A percentile compares a stretch with the other conserved stretches of the same genome.
phyloP scores from a whole-genome alignment of 2,888 invertebrate genomes.

The Dynastes maya region DNA sequence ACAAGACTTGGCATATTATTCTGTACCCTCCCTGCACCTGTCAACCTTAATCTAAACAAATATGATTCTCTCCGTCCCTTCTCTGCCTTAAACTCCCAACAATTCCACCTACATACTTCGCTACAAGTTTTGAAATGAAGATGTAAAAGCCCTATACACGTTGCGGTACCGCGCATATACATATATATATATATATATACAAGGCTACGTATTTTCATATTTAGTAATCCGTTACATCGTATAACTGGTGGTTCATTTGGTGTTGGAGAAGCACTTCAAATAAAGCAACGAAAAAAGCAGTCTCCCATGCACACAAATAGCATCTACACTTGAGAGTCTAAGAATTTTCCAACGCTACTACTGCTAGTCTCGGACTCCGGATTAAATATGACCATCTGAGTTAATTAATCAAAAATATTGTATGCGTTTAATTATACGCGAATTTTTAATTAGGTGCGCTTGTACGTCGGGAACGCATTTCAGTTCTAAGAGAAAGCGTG shows the following conservation, averaged over 20 bases:
- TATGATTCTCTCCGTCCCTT: conserved; percentile 63
- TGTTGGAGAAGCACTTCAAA: not conserved
- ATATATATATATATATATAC: not conserved
- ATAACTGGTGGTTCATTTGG: conserved; percentile 8
- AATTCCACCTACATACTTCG: conserved; percentile 64
- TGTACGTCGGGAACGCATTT: not conserved
- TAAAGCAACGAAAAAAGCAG: not conserved
- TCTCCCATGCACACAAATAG: not conserved
- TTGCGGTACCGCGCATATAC: not conserved
- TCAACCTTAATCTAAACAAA: conserved; percentile 67
- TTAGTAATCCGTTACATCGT: conserved; percentile 33
- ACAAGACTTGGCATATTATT: conserved; percentile 50
- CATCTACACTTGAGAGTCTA: not conserved
- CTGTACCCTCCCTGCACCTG: conserved; percentile 60
- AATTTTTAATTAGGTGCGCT: no score
- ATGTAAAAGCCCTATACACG: conserved; percentile 61
- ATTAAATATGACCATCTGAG: not conserved
- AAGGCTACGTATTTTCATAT: conserved; percentile 23
- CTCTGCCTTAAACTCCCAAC: conserved; percentile 63
- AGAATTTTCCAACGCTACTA: conserved; percentile 7
- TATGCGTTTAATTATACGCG: no score
- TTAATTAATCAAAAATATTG: no score
- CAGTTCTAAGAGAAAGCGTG: conserved; percentile 14
- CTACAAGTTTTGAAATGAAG: conserved; percentile 65
- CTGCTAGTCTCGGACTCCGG: not conserved